Percentiles rank a stretch among this genome's conserved stretches.
Evolutionary conservation across 2,888 invertebrate genomes (phyloP).

Genomic region (Campaea margaritaria): DNA sequence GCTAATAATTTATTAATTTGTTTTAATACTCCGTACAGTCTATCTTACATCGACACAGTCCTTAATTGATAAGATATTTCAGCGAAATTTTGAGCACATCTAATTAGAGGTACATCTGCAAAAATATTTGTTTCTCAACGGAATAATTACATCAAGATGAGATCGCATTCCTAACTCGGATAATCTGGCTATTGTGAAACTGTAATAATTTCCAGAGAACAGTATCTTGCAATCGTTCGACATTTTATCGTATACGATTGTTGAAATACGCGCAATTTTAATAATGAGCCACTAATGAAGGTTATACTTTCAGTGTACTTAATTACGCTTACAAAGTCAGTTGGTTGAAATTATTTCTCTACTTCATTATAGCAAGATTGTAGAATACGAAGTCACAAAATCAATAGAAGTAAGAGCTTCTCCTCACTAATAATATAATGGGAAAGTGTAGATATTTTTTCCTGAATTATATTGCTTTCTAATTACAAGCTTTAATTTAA

Average conservation of each 20-base stretch:
- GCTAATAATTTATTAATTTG: too few relatives aligned
- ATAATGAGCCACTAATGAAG: conserved; percentile 14
- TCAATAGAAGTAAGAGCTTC: too few relatives aligned
- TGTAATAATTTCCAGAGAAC: conserved; percentile 30
- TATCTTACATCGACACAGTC: conserved; percentile 5
- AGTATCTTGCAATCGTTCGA: conserved; percentile 38
- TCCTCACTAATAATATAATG: too few relatives aligned
- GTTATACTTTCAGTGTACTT: conserved; percentile 6
- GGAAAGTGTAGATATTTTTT: too few relatives aligned
- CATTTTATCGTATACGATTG: conserved; percentile 30
- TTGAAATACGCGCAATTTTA: conserved; percentile 29
- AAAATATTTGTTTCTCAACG: conserved; percentile 35
- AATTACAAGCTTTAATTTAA: too few relatives aligned
- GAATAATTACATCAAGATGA: conserved; percentile 35
- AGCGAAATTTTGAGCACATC: background rate
- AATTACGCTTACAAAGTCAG: conserved; percentile 12
- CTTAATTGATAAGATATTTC: background rate
- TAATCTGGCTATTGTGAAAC: conserved; percentile 38
- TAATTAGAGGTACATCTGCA: conserved; percentile 17
- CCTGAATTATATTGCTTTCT: too few relatives aligned
- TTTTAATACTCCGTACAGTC: too few relatives aligned
- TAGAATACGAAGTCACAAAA: background rate
- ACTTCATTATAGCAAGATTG: background rate
- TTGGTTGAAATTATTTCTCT: background rate
- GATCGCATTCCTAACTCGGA: conserved; percentile 29